Evolutionary conservation across 2,797 vertebrate species (phyloP), one percentile per base, ranked within the genome.

Genomic region (Eulemur coronatus): DNA sequence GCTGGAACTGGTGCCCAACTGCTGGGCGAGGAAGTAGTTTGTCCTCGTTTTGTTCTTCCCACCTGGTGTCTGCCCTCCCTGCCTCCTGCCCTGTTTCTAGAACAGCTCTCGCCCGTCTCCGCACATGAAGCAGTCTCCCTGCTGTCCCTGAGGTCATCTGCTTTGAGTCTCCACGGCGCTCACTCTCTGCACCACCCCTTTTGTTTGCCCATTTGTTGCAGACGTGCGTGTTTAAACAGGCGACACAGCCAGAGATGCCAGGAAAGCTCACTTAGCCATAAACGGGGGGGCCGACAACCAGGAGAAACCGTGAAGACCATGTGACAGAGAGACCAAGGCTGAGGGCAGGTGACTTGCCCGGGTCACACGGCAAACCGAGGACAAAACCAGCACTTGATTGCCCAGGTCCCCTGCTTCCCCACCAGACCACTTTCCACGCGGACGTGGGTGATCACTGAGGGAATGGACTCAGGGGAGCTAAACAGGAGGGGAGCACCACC

Each of bases 131-230:
- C 76, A 15, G 7, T 1, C 28, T 28, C 15, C 33, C 22, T 7
- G 61, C n/a, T 7, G 8, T 38, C 43, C 22, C 11, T 15, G 33
- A 26, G n/a, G 41, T 33, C 30, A 4, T 33, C 59, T 2, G 43
- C 69, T 38, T 2, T 0, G 38, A 24, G 12, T 7, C 46, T 30
- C 55, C 11, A 2, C 0, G 0, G 70, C 14, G 7, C 41, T 17
- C 28, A 30, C 55, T 59, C 4, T 76, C 69, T 4, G 12, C n/a
- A 46, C 61, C 55, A 2, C 15, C 8, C 50, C 55, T 57, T 48
- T 55, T 20, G 52, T 13, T 20, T 70, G 30, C 22, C 48, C 1
- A 0, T 11, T 30, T 12, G 59, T 6, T 13, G 30, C 14, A 5
- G 24, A 43, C 43, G 7, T 3, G 67, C 6, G 8, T 48, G 1